Evolutionary conservation across 2,797 vertebrate species (phyloP), one percentile per base, ranked within the genome.

Genomic region (Pseudochirops cupreus): DNA sequence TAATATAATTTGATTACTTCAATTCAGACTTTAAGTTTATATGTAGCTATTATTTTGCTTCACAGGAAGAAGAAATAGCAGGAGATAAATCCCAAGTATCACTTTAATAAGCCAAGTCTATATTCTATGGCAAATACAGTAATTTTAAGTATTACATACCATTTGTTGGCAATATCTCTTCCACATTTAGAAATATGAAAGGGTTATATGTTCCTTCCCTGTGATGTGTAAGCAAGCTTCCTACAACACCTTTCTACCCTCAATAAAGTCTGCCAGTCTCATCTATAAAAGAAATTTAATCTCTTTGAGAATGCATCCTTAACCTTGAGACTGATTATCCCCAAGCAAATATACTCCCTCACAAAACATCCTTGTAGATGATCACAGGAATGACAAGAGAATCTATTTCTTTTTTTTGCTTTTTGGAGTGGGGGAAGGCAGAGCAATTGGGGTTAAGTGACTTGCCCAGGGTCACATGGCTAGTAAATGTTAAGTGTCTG

Each of bases 271-370:
- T 67, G 33, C 16, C 33, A n/a, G 62, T 16, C 33, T 14, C 33
- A 67, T n/a, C 33, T 67, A 93, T 33, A 96, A 94, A 90, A 13
- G 21, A 96, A 82, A 95, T 46, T 57, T 59, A 90, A 92, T 57
- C 10, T 39, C 54, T 57, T 94, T 74, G 59, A 54, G 9, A 39
- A n/a, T 6, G 33, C 28, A 55, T 50, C 91, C 93, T 59, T 55
- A 50, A 90, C 50, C 31, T 21, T 50, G 82, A 91, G 31, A 55
- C 74, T 31, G 18, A 56, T 46, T 46, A 87, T 87, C 31, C 21
- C 39, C 33, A 46, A 87, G 39, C 3, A 87, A 87, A 21, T 82
- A 39, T 46, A 39, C 21, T 4, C 56, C 92, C 74, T 57, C 26
- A 52, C 7, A 56, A 74, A 0, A 91, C 10, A 92, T 52, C 67